phyloP scores from a whole-genome alignment of 2,113 vertebrate species.

The Callipepla californica region DNA sequence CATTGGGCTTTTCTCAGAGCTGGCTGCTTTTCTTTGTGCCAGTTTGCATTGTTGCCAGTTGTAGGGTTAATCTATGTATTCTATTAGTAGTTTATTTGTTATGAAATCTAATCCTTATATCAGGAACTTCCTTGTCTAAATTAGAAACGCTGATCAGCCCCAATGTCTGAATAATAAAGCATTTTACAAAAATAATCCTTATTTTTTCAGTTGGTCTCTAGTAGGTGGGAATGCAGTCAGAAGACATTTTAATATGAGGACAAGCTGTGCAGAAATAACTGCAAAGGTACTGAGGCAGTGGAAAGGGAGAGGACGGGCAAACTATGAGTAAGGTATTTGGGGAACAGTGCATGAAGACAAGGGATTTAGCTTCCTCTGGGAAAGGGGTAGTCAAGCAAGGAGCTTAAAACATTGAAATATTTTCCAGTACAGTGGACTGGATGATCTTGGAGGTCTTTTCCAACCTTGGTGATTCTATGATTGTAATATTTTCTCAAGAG shows the following conservation, averaged over 20 bases:
- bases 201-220: background rate
- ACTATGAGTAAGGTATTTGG: background rate
- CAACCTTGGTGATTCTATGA: too few species aligned
- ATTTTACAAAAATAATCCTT: background rate
- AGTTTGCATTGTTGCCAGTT: background rate
- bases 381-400: background rate
- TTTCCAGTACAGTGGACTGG: background rate
- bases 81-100: background rate
- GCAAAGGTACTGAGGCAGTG: background rate
- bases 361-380: background rate
- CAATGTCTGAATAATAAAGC: fast-evolving
- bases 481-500: background rate
- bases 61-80: background rate
- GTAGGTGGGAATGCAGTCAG: background rate
- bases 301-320: background rate
- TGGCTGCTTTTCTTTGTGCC: fast-evolving
- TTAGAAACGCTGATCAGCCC: background rate
- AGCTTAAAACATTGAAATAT: background rate
- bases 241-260: fast-evolving
- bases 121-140: fast-evolving
- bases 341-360: background rate
- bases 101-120: background rate
- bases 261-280: background rate
- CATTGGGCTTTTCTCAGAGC: background rate
- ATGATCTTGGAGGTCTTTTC: too few species aligned